Percentiles rank a stretch among this genome's conserved stretches.
Conservation (phyloP, 2,797 vertebrate genomes). For the Pseudochromis fuscus region DNA sequence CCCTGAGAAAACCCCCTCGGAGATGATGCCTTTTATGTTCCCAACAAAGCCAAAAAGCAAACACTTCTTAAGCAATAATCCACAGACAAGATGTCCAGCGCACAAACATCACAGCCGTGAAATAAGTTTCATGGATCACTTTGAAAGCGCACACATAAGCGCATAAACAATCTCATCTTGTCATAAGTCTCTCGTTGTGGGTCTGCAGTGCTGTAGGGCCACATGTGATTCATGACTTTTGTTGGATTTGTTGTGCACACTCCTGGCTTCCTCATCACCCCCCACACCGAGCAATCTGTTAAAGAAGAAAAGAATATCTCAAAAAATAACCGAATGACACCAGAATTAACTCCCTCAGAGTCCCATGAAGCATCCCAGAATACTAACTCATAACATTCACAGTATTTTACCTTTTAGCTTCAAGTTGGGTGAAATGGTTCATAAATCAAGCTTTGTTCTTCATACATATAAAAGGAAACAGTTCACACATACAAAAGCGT, state of each 20-base stretch:
- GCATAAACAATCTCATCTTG: neutral
- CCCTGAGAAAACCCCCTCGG: neutral
- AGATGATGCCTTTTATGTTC: neutral
- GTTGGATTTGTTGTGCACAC: conserved; percentile 8
- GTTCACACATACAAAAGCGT: conserved; percentile 16
- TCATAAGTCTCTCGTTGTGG: neutral
- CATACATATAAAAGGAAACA: conserved; percentile 38
- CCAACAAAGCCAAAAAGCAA: neutral
- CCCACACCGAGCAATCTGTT: neutral
- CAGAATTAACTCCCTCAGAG: neutral
- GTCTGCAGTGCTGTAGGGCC: conserved; percentile 15
- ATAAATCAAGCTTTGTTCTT: conserved; percentile 50
- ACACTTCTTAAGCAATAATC: neutral
- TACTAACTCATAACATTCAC: neutral
- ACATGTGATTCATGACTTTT: conserved; percentile 29
- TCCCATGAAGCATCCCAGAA: conserved; percentile 1
- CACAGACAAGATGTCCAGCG: neutral
- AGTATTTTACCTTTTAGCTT: conserved; percentile 39
- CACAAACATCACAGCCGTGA: conserved; percentile 1
- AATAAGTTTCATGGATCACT: neutral
- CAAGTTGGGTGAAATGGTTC: conserved; percentile 43
- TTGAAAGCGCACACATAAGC: neutral
- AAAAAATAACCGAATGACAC: neutral
- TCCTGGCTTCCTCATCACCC: conserved; percentile 27
- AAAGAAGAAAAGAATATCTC: neutral